Evolutionary conservation across 2,888 invertebrate genomes (phyloP), one percentile per base, ranked within the genome.

Genomic region (Ophraella communa): DNA sequence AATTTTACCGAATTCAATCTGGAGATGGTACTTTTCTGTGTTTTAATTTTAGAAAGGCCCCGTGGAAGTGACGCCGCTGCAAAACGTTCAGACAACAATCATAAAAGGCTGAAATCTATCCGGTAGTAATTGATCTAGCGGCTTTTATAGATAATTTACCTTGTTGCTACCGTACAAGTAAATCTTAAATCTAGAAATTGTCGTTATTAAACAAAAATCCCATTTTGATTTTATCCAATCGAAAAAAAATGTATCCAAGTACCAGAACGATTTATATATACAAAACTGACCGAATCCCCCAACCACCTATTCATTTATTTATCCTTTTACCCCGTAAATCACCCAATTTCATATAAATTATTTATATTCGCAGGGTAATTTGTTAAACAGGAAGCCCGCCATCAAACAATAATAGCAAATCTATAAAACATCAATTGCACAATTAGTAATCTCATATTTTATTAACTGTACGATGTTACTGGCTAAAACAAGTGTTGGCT

Each of bases 121-220:
- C 51, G 47, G 62, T 68, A 68, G 69, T 71, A 67, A 74, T 74
- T 73, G 73, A n/a, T 70, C 33, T 51, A 69, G 74, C 72, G 72
- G 71, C 73, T 72, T 73, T 71, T 64, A 71, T 65, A 68, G 71
- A 54, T 72, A 74, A 74, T 74, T 74, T 74, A 66, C 70, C 74
- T 73, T 64, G 72, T 74, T 73, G 74, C 74, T 74, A 74, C 74
- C 69, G 68, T 66, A 66, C 61, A 63, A 60, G 66, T 66, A 64
- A 54, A 45, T 27, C 67, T 69, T 63, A 62, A 64, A 57, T 14
- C 17, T 60, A 42, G 30, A 54, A 55, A 24, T 60, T 60, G 21
- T 51, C 61, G 44, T 61, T 64, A 44, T 56, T 49, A 60, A 60
- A 52, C 21, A 52, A 52, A 57, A 60, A 60, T 49, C 52, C 24